Evolutionary conservation across 2,797 vertebrate genomes (phyloP).

Genomic region (Sparidentex hasta): DNA sequence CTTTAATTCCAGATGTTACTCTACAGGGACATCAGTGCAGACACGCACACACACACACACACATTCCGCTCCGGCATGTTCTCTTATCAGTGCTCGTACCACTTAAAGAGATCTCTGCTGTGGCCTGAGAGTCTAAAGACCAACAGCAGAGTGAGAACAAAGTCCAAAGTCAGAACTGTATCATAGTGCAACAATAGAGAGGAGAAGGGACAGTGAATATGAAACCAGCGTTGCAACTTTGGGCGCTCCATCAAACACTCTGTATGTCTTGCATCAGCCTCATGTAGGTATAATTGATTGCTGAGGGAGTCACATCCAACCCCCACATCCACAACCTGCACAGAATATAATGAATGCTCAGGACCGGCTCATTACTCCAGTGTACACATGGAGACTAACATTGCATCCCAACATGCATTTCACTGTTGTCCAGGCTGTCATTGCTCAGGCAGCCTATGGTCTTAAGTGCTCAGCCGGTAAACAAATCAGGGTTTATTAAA

Average conservation of each 20-base stretch:
- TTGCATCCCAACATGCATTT: slow-evolving; percentile 74
- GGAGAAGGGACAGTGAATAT: slow-evolving; percentile 13
- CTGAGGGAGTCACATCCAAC: slow-evolving; percentile 31
- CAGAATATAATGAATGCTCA: slow-evolving; percentile 50
- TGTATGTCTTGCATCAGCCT: slow-evolving; percentile 25
- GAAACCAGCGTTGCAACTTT: slow-evolving; percentile 26
- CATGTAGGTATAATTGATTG: slow-evolving; percentile 39
- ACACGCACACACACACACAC: not conserved
- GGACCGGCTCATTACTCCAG: slow-evolving; percentile 45
- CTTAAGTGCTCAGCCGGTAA: slow-evolving; percentile 86
- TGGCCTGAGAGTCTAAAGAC: slow-evolving; percentile 70
- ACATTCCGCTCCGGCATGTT: not conserved
- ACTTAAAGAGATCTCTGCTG: slow-evolving; percentile 35
- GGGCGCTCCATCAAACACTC: slow-evolving; percentile 1
- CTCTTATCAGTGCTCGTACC: slow-evolving; percentile 52
- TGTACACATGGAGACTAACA: slow-evolving; percentile 56
- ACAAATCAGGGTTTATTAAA: slow-evolving; percentile 90
- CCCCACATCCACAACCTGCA: slow-evolving; percentile 15
- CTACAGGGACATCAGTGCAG: slow-evolving; percentile 7
- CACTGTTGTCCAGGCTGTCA: slow-evolving; percentile 71
- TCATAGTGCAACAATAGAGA: slow-evolving; percentile 16
- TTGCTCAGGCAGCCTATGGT: slow-evolving; percentile 61
- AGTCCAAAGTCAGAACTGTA: slow-evolving; percentile 51
- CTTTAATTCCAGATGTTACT: slow-evolving; percentile 1
- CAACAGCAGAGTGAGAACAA: slow-evolving; percentile 40